These are phyloP conservation scores for Arctia plantaginis DNA, from an alignment of 2,888 invertebrate species.

Conservation along the genomic window DNA sequence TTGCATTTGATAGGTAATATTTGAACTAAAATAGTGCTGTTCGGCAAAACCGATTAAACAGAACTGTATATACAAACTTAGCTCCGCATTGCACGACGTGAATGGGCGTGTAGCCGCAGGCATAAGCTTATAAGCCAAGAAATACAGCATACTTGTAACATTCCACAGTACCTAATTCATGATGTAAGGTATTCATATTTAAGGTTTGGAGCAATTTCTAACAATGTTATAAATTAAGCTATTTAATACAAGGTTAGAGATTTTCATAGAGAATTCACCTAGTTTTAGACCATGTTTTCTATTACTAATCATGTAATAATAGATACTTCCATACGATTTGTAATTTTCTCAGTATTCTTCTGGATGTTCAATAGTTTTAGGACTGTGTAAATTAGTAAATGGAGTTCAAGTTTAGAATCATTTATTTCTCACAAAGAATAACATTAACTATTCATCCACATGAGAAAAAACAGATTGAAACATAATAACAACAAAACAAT, in stretches of 20 bases:
- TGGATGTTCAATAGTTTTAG: no score
- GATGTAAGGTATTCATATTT: neutral
- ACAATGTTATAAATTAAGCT: neutral
- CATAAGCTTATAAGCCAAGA: neutral
- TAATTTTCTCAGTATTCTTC: no score
- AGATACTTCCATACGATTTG: no score
- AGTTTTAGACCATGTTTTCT: neutral
- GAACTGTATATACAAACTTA: neutral
- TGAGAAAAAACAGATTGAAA: no score
- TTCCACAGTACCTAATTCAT: neutral
- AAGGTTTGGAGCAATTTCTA: neutral
- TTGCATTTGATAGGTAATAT: neutral
- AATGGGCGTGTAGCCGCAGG: neutral
- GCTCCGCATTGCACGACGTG: neutral
- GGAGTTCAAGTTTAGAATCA: no score
- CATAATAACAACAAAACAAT: no score
- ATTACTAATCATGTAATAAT: no score
- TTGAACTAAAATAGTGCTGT: neutral
- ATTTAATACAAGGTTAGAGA: no score
- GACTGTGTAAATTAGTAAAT: no score
- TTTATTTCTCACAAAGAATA: no score
- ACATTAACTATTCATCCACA: no score
- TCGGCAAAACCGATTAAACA: neutral
- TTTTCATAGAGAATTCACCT: neutral
- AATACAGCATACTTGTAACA: neutral